Evolutionary conservation across 2,888 invertebrate genomes (phyloP), one percentile per base, ranked within the genome.

Genomic region (Xanthorhoe spadicearia): DNA sequence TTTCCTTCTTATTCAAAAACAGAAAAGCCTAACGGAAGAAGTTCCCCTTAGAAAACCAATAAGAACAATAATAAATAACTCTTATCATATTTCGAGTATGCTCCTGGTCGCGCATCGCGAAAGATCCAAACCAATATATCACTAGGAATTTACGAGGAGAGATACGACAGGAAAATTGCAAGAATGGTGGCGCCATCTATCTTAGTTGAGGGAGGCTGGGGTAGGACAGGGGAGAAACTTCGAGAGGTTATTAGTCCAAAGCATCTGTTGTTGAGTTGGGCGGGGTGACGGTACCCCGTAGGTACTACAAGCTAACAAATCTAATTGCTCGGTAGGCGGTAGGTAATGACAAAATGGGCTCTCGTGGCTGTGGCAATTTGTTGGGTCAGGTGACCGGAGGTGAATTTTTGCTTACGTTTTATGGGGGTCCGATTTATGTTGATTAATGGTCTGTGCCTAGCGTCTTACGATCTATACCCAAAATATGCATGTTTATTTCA

Each of bases 121-220:
- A 85, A 92, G 93, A 93, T 93, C 93, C 93, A 78, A 90, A 92
- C 91, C 95, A 94, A 96, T 96, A 96, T 96, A 95, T 96, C 96
- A 96, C 95, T 91, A 94, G 94, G 95, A 95, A 96, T 96, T 96
- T 96, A 96, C 95, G 96, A 95, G 95, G 95, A 94, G 95, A 96
- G 96, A 96, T 96, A 96, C 96, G 96, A 96, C 96, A 96, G 96
- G 96, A 96, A 96, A 96, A 96, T 96, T 96, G 96, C 96, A 96
- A 96, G 96, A 96, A 96, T 96, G 96, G 96, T 95, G 96, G 95
- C 95, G 96, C 96, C 96, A 96, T 96, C 96, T 96, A 96, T 96
- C 96, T 96, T 95, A 95, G 95, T 95, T 95, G 95, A 94, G 91
- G 82, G 77, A 78, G 86, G 90, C 61, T 64, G 87, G 78, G 83